These are phyloP conservation scores for Hemistola chrysoprasaria DNA, from an alignment of 2,888 invertebrate genomes.

Conservation along the genomic window DNA sequence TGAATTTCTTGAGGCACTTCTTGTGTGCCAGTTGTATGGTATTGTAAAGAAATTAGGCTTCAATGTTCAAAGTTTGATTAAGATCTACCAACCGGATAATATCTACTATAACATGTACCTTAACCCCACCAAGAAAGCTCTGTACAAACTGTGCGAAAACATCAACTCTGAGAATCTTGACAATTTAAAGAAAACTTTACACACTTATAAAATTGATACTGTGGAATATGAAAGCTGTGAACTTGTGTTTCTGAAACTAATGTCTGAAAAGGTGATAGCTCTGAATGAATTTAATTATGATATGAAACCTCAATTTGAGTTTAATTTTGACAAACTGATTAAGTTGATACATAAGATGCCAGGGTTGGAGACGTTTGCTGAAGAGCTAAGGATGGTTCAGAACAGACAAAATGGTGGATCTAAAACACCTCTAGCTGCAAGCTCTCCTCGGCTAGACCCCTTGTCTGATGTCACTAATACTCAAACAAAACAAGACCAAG, in stretches of 20 bases:
- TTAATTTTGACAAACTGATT: constrained; percentile 47
- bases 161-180: constrained; percentile 48
- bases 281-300: constrained; percentile 36
- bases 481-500: constrained; percentile 18
- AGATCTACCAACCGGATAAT: constrained; percentile 51
- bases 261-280: constrained; percentile 61
- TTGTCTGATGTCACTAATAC: constrained; percentile 8
- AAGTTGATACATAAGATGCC: constrained; percentile 56
- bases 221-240: constrained; percentile 60
- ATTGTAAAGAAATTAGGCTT: constrained; percentile 65
- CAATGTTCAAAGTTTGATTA: constrained; percentile 46
- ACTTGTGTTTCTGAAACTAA: constrained; percentile 59
- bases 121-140: constrained; percentile 59
- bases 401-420: constrained; percentile 36
- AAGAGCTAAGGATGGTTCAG: constrained; percentile 49
- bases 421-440: constrained; percentile 21
- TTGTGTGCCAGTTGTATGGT: constrained; percentile 58
- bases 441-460: constrained; percentile 19
- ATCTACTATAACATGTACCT: constrained; percentile 45
- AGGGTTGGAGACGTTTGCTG: constrained; percentile 44
- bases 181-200: constrained; percentile 56
- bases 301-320: constrained; percentile 33
- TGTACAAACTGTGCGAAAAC: constrained; percentile 67
- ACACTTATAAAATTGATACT: constrained; percentile 53
- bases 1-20: constrained; percentile 68